Conservation (phyloP, 1,140 invertebrate species). For the Batillaria attramentaria region DNA sequence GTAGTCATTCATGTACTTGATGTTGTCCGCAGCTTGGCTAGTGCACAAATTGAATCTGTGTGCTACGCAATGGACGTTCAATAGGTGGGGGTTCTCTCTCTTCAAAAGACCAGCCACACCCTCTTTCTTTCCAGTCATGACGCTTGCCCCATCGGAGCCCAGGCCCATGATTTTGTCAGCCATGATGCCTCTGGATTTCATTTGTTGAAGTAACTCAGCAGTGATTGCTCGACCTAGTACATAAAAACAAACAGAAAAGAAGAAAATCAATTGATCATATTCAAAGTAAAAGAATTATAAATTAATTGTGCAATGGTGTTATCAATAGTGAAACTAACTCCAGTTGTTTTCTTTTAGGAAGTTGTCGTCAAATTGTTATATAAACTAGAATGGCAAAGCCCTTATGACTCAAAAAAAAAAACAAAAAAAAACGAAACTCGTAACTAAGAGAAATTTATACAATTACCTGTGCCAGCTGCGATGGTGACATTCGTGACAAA, state of each 20-base stretch:
- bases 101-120: constrained; percentile 32
- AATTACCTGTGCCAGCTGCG: constrained; percentile 28
- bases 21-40: constrained; percentile 31
- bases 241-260: too few species aligned
- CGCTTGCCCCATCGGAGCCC: constrained; percentile 42
- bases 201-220: constrained; percentile 16
- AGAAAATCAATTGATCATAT: too few species aligned
- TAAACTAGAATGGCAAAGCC: too few species aligned
- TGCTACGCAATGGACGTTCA: constrained; percentile 41
- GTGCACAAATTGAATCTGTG: constrained; percentile 40
- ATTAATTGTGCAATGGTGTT: too few species aligned
- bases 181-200: neutral
- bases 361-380: too few species aligned
- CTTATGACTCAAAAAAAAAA: too few species aligned
- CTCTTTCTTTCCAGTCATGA: constrained; percentile 41
- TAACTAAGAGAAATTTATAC: too few species aligned
- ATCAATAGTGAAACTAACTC: too few species aligned
- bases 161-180: constrained; percentile 42
- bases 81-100: constrained; percentile 31
- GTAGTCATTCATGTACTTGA: constrained; percentile 23
- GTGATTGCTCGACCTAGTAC: neutral
- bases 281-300: too few species aligned
- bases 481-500: constrained; percentile 24
- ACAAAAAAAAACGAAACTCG: too few species aligned
- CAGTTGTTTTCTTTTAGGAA: too few species aligned